These are phyloP conservation scores for Clarias pachynema DNA, from an alignment of 2,797 vertebrate genomes.

Conservation along the genomic window DNA sequence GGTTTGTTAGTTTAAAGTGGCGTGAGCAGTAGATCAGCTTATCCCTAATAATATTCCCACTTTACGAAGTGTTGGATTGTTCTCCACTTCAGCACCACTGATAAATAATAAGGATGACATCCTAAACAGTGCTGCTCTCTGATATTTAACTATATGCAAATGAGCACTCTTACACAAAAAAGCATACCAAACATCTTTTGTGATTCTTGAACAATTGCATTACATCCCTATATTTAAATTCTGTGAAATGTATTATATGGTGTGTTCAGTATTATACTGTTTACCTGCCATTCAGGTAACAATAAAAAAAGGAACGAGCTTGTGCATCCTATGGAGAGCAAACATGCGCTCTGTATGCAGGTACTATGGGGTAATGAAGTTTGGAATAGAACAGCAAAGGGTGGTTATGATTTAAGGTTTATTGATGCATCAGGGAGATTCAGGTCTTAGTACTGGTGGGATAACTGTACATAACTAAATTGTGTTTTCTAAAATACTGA, in stretches of 20 bases:
- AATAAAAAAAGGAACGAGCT: neutral
- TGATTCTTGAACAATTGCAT: neutral
- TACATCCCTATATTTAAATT: neutral
- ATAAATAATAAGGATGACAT: neutral
- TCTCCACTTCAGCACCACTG: neutral
- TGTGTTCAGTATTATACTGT: neutral
- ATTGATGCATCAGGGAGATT: neutral
- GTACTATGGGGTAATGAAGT: neutral
- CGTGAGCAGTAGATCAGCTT: neutral
- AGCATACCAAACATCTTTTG: neutral
- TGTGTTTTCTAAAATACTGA: neutral
- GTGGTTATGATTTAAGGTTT: neutral
- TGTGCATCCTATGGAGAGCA: neutral
- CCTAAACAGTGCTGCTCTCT: neutral
- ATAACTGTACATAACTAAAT: neutral
- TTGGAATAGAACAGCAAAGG: no score
- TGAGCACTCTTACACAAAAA: neutral
- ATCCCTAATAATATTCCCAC: neutral
- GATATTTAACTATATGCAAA: neutral
- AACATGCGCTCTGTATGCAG: neutral
- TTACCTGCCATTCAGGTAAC: neutral
- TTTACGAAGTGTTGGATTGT: neutral
- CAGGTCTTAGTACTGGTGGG: no score
- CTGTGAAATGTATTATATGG: neutral
- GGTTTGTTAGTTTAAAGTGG: neutral